These are phyloP conservation scores for Brachyptera putata DNA, from an alignment of 2,888 invertebrate genomes.

Conservation along the genomic window DNA sequence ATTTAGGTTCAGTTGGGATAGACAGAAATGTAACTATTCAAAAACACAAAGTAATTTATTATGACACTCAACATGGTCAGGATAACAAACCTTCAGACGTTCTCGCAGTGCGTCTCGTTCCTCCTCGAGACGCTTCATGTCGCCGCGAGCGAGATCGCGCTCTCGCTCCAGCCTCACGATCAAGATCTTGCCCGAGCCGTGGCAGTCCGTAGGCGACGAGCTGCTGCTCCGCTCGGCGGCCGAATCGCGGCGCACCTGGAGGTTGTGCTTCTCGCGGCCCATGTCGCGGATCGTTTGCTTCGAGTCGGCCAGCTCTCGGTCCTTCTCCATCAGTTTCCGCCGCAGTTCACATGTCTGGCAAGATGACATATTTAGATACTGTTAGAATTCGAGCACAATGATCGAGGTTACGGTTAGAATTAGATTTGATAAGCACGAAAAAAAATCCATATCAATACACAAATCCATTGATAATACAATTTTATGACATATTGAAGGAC, in stretches of 20 bases:
- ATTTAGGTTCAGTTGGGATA: no score
- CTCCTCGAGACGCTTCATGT: slow-evolving; percentile 54
- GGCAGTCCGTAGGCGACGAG: background rate
- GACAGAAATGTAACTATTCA: no score
- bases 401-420: no score
- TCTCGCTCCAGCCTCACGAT: slow-evolving; percentile 53
- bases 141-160: slow-evolving; percentile 52
- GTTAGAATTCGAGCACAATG: background rate
- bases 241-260: slow-evolving; percentile 44
- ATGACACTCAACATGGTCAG: no score
- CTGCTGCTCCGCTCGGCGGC: background rate
- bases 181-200: slow-evolving; percentile 28
- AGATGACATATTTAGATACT: background rate
- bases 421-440: no score
- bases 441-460: no score
- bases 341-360: slow-evolving; percentile 40
- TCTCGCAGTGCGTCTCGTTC: slow-evolving; percentile 57
- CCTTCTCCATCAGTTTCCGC: slow-evolving; percentile 44
- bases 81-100: slow-evolving; percentile 49
- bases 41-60: no score
- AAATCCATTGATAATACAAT: no score
- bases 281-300: slow-evolving; percentile 47
- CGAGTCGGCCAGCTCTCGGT: slow-evolving; percentile 43
- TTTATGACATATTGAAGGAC: no score
- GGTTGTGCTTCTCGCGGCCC: slow-evolving; percentile 45